Percentiles rank a stretch among this genome's conserved stretches.
Evolutionary conservation across 1,140 invertebrate species (phyloP).

Genomic region (Epicauta chinensis): DNA sequence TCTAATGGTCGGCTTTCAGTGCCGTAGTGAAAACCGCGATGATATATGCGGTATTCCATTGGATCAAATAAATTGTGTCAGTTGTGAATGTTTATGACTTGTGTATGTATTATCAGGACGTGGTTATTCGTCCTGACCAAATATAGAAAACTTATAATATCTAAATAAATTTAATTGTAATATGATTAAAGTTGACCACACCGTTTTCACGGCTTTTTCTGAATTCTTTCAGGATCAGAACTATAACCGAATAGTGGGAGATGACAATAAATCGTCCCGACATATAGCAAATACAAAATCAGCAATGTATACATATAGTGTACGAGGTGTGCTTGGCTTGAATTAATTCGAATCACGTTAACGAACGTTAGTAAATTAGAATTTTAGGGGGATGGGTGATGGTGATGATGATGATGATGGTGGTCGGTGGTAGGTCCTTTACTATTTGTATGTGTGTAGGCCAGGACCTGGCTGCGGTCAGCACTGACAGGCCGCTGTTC

Average conservation of each 20-base stretch:
- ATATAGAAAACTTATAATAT: slow-evolving; percentile 3
- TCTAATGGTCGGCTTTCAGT: slow-evolving; percentile 11
- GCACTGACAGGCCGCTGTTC: slow-evolving; percentile 28
- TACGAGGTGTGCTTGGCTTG: slow-evolving; percentile 23
- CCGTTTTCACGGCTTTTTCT: background rate
- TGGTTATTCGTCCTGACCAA: slow-evolving; percentile 7
- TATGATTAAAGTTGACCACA: background rate
- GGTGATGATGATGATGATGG: slow-evolving; percentile 10
- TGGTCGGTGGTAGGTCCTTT: slow-evolving; percentile 20
- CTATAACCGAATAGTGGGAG: background rate
- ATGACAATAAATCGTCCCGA: slow-evolving; percentile 31
- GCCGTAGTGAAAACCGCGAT: slow-evolving; percentile 8
- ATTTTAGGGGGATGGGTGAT: background rate
- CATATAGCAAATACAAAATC: slow-evolving; percentile 40
- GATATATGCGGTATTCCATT: slow-evolving; percentile 21
- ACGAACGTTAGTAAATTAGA: slow-evolving; percentile 39
- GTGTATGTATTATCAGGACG: slow-evolving; percentile 14
- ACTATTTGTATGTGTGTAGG: background rate
- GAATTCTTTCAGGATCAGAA: background rate
- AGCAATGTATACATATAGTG: slow-evolving; percentile 20
- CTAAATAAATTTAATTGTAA: background rate
- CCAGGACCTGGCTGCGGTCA: slow-evolving; percentile 26
- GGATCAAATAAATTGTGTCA: slow-evolving; percentile 29
- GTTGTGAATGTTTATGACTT: slow-evolving; percentile 18
- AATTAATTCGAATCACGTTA: slow-evolving; percentile 41